phyloP scores from a whole-genome alignment of 2,888 invertebrate genomes.

The Diloba caeruleocephala region DNA sequence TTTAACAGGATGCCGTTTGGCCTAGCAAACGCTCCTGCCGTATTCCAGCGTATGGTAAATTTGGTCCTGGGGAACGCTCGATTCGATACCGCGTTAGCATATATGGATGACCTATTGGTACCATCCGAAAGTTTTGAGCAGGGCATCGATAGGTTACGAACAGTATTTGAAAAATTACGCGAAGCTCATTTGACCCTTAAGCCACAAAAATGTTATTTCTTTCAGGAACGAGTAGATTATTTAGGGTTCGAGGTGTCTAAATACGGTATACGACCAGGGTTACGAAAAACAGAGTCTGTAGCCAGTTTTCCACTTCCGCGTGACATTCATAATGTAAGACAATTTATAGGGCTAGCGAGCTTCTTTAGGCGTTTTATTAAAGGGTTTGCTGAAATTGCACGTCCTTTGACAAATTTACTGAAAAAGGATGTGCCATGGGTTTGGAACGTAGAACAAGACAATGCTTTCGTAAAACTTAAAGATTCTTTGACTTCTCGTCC shows the following conservation, averaged over 20 bases:
- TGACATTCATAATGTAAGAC: constrained; percentile 3
- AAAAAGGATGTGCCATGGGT: background rate
- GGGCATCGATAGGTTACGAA: background rate
- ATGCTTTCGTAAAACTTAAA: constrained; percentile 4
- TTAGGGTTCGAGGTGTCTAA: constrained; percentile 13
- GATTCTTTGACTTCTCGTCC: background rate
- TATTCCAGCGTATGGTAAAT: constrained; percentile 31
- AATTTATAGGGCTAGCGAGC: constrained; percentile 8
- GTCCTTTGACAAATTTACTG: constrained; percentile 7
- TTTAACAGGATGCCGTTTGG: constrained; percentile 25
- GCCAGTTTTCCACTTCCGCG: too few relatives aligned
- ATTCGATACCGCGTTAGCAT: constrained; percentile 14
- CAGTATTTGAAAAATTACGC: background rate
- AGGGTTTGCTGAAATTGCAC: constrained; percentile 10
- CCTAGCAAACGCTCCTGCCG: constrained; percentile 13
- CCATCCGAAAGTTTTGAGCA: background rate
- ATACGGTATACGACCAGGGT: constrained; percentile 16
- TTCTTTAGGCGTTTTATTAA: constrained; percentile 23
- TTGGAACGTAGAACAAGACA: constrained; percentile 1
- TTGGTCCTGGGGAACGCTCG: constrained; percentile 9
- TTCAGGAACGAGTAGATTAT: constrained; percentile 1
- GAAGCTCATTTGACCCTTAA: constrained; percentile 10
- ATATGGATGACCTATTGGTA: constrained; percentile 12
- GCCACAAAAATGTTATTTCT: constrained; percentile 12
- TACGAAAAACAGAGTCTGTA: background rate